A percentile compares a stretch with the other conserved stretches of the same genome.
Conservation (phyloP, 1,140 invertebrate species). For the Drosophila repletoides region DNA sequence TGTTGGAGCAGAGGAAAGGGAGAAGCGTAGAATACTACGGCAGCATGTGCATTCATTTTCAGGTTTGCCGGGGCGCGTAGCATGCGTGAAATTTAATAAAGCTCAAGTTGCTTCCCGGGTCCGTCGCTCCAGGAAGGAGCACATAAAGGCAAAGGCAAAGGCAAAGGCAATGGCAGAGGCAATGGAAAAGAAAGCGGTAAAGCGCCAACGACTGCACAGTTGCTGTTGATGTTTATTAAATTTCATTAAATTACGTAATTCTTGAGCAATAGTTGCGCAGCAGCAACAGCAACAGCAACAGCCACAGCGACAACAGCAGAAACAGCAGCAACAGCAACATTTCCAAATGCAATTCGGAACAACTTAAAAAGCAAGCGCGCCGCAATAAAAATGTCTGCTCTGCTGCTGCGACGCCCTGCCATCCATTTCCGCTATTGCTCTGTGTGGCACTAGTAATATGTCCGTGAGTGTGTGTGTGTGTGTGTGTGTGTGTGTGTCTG, state of each 20-base stretch:
- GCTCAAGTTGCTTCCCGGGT: constrained; percentile 47
- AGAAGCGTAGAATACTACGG: constrained; percentile 1
- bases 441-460: constrained; percentile 6
- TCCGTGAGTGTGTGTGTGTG: constrained; percentile 16
- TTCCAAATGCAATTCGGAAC: constrained; percentile 77
- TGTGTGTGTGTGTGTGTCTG: constrained; percentile 12
- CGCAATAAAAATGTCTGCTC: constrained; percentile 75
- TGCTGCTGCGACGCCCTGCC: constrained; percentile 48
- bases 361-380: constrained; percentile 76
- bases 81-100: constrained; percentile 79
- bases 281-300: constrained; percentile 9
- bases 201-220: constrained; percentile 38
- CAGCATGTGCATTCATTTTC: constrained; percentile 69
- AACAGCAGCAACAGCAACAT: constrained; percentile 40
- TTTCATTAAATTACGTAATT: constrained; percentile 77
- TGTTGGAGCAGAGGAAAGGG: neutral
- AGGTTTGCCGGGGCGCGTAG: constrained; percentile 59
- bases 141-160: constrained; percentile 11
- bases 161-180: no score
- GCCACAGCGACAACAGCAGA: constrained; percentile 6
- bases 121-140: neutral
- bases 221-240: constrained; percentile 78
- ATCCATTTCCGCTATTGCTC: constrained; percentile 53
- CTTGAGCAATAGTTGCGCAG: constrained; percentile 51
- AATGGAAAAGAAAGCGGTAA: constrained; percentile 23